Evolutionary conservation across 2,797 vertebrate genomes (phyloP).

Genomic region (Paedocypris micromegethes): DNA sequence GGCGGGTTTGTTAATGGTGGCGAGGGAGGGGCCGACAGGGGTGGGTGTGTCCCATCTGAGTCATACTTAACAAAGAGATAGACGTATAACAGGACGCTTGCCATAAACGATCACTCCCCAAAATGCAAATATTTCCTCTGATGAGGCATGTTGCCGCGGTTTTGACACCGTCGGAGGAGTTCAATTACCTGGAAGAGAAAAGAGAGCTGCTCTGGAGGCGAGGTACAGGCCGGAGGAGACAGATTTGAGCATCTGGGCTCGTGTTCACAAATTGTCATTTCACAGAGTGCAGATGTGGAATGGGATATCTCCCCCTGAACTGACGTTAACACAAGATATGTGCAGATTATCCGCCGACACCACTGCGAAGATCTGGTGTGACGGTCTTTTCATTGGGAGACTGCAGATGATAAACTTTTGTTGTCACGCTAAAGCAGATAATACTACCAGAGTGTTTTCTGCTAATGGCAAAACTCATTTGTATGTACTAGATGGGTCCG

Average conservation of each 20-base stretch:
- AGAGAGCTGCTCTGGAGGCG: constrained; percentile 19
- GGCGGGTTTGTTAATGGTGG: constrained; percentile 65
- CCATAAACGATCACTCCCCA: constrained; percentile 36
- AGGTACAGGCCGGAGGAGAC: constrained; percentile 15
- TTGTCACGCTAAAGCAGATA: constrained; percentile 25
- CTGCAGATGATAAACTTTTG: background rate
- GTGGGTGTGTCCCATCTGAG: constrained; percentile 66
- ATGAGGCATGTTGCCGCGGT: constrained; percentile 23
- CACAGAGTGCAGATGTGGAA: constrained; percentile 24
- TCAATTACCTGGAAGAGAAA: constrained; percentile 43
- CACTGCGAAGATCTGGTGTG: constrained; percentile 2
- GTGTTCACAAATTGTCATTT: constrained; percentile 29
- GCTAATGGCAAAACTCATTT: constrained; percentile 54
- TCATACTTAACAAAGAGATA: constrained; percentile 63
- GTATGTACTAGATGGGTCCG: constrained; percentile 49
- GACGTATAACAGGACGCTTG: constrained; percentile 50
- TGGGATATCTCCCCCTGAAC: constrained; percentile 17
- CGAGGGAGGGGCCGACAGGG: constrained; percentile 59
- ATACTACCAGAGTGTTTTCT: constrained; percentile 20
- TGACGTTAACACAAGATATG: constrained; percentile 31
- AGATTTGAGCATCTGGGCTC: constrained; percentile 29
- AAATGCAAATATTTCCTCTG: constrained; percentile 44
- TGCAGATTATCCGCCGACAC: constrained; percentile 10
- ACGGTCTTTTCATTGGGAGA: background rate
- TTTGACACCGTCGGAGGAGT: constrained; percentile 30